Conservation (phyloP, 2,797 vertebrate species). For the Leptodactylus fallax region DNA sequence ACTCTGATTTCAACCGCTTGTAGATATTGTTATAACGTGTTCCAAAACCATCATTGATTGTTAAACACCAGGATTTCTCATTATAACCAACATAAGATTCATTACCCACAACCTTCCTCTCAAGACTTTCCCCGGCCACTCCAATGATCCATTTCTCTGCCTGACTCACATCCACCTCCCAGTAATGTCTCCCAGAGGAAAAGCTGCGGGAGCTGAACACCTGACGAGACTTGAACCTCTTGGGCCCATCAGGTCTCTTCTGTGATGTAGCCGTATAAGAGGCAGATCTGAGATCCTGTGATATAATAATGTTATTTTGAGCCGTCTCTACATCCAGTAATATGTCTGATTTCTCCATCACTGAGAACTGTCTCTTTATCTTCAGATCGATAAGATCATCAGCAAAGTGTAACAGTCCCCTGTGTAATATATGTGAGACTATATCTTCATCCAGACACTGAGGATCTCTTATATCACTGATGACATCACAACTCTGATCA, state of each 20-base stretch:
- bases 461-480: neutral
- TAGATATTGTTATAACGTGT: neutral
- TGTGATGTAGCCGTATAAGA: neutral
- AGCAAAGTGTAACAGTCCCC: neutral
- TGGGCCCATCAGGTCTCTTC: neutral
- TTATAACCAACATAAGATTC: neutral
- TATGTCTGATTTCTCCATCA: conserved; percentile 9
- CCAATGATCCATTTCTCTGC: neutral
- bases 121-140: conserved; percentile 10
- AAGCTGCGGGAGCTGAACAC: neutral
- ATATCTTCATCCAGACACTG: neutral
- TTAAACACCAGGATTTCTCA: conserved; percentile 22
- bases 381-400: neutral
- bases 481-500: neutral
- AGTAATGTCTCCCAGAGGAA: conserved; percentile 37
- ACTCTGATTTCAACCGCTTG: neutral
- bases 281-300: conserved; percentile 1
- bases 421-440: neutral
- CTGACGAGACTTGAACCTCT: neutral
- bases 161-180: conserved; percentile 40
- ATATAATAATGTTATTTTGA: neutral
- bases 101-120: neutral
- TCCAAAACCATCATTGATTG: neutral
- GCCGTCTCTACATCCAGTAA: conserved; percentile 8
- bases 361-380: neutral